A percentile compares a stretch with the other conserved stretches of the same genome.
These are phyloP conservation scores for Papilio aristodemus DNA, from an alignment of 1,140 invertebrate species.

Conservation along the genomic window DNA sequence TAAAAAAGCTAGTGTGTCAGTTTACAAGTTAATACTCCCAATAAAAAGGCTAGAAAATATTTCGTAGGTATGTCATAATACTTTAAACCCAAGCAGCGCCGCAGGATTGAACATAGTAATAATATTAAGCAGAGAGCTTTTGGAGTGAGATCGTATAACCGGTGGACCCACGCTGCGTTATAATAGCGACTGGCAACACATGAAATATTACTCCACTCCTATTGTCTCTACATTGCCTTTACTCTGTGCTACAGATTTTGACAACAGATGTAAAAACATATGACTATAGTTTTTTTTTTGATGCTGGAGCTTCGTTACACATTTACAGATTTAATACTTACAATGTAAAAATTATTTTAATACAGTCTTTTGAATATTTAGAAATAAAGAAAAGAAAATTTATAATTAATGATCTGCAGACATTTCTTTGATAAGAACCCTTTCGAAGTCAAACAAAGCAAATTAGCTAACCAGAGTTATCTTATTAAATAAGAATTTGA, in stretches of 20 bases:
- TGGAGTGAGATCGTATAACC: slow-evolving; percentile 19
- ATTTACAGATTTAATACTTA: too few species aligned
- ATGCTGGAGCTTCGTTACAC: too few species aligned
- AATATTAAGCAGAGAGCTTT: slow-evolving; percentile 29
- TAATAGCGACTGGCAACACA: slow-evolving; percentile 23
- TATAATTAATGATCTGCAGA: background rate
- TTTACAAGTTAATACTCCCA: slow-evolving; percentile 13
- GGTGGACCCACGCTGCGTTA: slow-evolving; percentile 17
- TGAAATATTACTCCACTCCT: slow-evolving; percentile 20
- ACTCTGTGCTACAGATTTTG: slow-evolving; percentile 25
- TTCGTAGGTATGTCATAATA: slow-evolving; percentile 21
- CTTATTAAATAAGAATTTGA: slow-evolving; percentile 4
- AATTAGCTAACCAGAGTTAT: background rate
- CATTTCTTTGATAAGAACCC: background rate
- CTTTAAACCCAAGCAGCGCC: slow-evolving; percentile 26
- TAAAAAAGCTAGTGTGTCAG: slow-evolving; percentile 25
- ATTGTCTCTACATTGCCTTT: slow-evolving; percentile 22
- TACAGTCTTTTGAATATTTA: too few species aligned
- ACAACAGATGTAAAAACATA: slow-evolving; percentile 10
- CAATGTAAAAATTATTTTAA: too few species aligned
- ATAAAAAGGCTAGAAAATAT: slow-evolving; percentile 17
- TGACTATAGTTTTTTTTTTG: background rate
- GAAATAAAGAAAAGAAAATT: background rate
- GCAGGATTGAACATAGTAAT: slow-evolving; percentile 27
- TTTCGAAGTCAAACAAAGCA: background rate